Evolutionary conservation across 2,113 vertebrate genomes (phyloP).

Genomic region (Gracilinanus agilis): DNA sequence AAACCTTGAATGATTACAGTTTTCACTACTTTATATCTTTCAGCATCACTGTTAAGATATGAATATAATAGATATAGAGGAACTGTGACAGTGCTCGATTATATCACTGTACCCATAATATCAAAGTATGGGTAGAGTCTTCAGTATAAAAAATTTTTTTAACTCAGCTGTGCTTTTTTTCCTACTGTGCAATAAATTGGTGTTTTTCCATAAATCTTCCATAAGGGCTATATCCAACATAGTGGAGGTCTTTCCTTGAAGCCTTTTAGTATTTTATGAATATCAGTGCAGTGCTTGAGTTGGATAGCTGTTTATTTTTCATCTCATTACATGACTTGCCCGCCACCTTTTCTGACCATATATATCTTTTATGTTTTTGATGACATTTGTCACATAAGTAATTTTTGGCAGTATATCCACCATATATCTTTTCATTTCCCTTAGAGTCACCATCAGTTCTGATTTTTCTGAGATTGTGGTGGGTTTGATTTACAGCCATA

Average conservation of each 20-base stretch:
- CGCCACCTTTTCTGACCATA: neutral
- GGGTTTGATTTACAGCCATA: neutral
- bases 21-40: neutral
- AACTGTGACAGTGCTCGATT: neutral
- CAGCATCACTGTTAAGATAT: neutral
- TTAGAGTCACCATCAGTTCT: neutral
- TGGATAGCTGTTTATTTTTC: neutral
- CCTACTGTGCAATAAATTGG: neutral
- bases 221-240: neutral
- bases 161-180: neutral
- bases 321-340: neutral
- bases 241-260: neutral
- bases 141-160: neutral
- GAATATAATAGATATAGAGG: neutral
- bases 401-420: neutral
- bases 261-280: neutral
- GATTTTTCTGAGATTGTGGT: neutral
- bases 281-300: neutral
- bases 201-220: neutral
- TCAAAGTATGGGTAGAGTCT: neutral
- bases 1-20: neutral
- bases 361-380: neutral
- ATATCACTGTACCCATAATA: neutral
- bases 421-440: neutral
- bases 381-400: neutral